A percentile compares a stretch with the other conserved stretches of the same genome.
These are phyloP conservation scores for Folsomia manolachei DNA, from an alignment of 2,888 invertebrate species.

Conservation along the genomic window DNA sequence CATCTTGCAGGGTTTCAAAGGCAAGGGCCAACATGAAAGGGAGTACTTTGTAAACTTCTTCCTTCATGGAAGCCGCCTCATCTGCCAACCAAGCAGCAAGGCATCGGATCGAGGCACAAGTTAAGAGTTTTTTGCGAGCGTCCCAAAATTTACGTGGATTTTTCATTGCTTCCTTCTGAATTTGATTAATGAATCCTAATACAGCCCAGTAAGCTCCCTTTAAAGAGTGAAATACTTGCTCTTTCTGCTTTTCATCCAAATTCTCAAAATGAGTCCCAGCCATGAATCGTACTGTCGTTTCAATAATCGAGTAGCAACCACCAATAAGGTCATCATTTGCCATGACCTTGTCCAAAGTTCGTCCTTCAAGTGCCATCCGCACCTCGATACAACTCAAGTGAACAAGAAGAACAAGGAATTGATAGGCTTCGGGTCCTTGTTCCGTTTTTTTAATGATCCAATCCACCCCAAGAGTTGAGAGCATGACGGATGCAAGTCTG, in stretches of 20 bases:
- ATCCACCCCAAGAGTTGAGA: slow-evolving; percentile 78
- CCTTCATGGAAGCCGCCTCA: slow-evolving; percentile 82
- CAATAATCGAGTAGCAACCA: slow-evolving; percentile 77
- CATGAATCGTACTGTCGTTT: slow-evolving; percentile 74
- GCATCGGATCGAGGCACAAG: slow-evolving; percentile 80
- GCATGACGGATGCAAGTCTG: slow-evolving; percentile 73
- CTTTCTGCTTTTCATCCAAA: slow-evolving; percentile 84
- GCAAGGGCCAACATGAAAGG: slow-evolving; percentile 77
- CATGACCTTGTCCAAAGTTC: slow-evolving; percentile 72
- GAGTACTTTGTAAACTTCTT: slow-evolving; percentile 74
- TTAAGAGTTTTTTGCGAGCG: slow-evolving; percentile 58
- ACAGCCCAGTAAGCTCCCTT: slow-evolving; percentile 85
- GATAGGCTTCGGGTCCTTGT: slow-evolving; percentile 68
- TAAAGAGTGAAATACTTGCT: slow-evolving; percentile 81
- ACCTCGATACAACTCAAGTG: slow-evolving; percentile 89
- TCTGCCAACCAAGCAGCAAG: slow-evolving; percentile 86
- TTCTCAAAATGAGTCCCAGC: slow-evolving; percentile 70
- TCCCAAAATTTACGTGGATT: slow-evolving; percentile 50
- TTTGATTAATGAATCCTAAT: slow-evolving; percentile 60
- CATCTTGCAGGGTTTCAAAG: slow-evolving; percentile 68
- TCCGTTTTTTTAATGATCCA: slow-evolving; percentile 64
- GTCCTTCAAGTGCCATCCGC: slow-evolving; percentile 87
- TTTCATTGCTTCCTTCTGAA: slow-evolving; percentile 48
- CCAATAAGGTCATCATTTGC: slow-evolving; percentile 74
- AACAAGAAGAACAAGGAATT: slow-evolving; percentile 75